These are phyloP conservation scores for Serranus cabrilla DNA, from an alignment of 2,797 vertebrate genomes.

Conservation along the genomic window DNA sequence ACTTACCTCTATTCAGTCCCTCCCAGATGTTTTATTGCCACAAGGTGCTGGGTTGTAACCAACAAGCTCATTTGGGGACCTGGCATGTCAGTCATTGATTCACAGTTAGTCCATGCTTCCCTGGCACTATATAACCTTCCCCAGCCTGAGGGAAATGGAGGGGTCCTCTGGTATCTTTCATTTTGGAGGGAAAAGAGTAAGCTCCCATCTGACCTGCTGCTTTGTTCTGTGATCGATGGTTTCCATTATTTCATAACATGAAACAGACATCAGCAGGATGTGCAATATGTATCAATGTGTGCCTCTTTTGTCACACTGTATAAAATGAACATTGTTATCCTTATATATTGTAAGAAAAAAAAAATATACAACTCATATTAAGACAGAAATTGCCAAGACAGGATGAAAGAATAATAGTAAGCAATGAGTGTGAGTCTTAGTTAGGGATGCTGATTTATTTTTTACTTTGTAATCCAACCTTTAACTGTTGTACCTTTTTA, in stretches of 20 bases:
- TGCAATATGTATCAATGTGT: neutral
- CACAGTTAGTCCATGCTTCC: slow-evolving; percentile 43
- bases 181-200: slow-evolving; percentile 11
- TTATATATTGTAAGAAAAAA: neutral
- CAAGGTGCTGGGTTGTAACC: slow-evolving; percentile 54
- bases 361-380: neutral
- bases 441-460: too few relatives aligned
- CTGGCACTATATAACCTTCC: slow-evolving; percentile 57
- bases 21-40: slow-evolving; percentile 55
- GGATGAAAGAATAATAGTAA: neutral
- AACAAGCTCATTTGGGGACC: slow-evolving; percentile 57
- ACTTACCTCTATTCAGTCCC: slow-evolving; percentile 18
- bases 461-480: too few relatives aligned
- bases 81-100: slow-evolving; percentile 70
- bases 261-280: slow-evolving; percentile 14
- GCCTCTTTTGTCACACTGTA: neutral
- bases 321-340: neutral
- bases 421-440: too few relatives aligned
- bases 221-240: slow-evolving; percentile 19
- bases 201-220: slow-evolving; percentile 11
- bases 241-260: slow-evolving; percentile 1
- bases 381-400: neutral
- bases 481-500: too few relatives aligned
- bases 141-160: slow-evolving; percentile 57
- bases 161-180: slow-evolving; percentile 26